Percentiles rank a stretch among this genome's conserved stretches.
Conservation (phyloP, 2,888 invertebrate species). For the Drosophila macrospina region DNA sequence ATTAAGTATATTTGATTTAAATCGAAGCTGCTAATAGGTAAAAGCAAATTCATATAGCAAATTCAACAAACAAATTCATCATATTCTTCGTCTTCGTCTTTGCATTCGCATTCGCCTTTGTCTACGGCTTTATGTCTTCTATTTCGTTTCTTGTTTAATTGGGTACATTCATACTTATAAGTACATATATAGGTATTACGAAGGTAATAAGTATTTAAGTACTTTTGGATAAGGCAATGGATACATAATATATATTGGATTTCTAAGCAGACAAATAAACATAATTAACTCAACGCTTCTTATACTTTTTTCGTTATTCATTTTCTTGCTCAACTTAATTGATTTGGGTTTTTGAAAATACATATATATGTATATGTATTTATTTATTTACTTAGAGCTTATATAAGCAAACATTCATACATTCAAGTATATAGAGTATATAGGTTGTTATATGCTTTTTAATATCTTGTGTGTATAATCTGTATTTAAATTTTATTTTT, state of each 20-base stretch:
- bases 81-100: constrained; percentile 6
- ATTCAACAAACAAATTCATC: constrained; percentile 74
- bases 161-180: constrained; percentile 52
- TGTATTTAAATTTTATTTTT: constrained; percentile 37
- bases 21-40: constrained; percentile 76
- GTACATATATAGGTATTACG: constrained; percentile 38
- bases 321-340: constrained; percentile 10
- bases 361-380: constrained; percentile 9
- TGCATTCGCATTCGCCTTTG: too few relatives aligned
- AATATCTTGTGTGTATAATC: constrained; percentile 43
- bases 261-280: constrained; percentile 39
- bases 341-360: constrained; percentile 18
- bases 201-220: constrained; percentile 36
- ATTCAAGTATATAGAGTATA: constrained; percentile 65
- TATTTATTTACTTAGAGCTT: constrained; percentile 44
- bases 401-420: constrained; percentile 70
- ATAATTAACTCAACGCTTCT: constrained; percentile 42
- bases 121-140: constrained; percentile 1
- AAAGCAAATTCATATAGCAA: constrained; percentile 69
- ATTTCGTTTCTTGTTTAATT: constrained; percentile 24
- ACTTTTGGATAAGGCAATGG: constrained; percentile 72
- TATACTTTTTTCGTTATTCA: constrained; percentile 9
- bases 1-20: constrained; percentile 76
- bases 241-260: constrained; percentile 49
- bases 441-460: constrained; percentile 56